These are phyloP conservation scores for Hirtodrosophila cameraria DNA, from an alignment of 2,888 invertebrate genomes.

Conservation along the genomic window DNA sequence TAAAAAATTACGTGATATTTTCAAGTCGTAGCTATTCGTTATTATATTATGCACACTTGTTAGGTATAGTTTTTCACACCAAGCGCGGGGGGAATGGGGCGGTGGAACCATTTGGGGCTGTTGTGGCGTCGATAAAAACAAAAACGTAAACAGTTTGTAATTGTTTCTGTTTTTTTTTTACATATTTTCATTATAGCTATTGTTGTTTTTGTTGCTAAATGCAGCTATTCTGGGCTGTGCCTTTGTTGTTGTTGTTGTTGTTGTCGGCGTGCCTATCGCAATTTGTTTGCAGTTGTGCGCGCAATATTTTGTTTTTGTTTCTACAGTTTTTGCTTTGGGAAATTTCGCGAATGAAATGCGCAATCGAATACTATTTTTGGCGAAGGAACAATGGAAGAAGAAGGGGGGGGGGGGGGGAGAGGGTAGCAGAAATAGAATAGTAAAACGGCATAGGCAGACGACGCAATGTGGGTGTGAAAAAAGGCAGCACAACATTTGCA, in stretches of 20 bases:
- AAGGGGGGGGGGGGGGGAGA: background rate
- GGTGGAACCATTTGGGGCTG: conserved; percentile 13
- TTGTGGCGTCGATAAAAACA: conserved; percentile 42
- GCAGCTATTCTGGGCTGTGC: conserved; percentile 46
- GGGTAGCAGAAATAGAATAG: conserved; percentile 1
- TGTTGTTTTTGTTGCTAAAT: conserved; percentile 32
- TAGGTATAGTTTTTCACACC: conserved; percentile 59
- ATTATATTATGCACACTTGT: conserved; percentile 5
- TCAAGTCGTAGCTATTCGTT: conserved; percentile 2
- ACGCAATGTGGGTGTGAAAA: conserved; percentile 41
- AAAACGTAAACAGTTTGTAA: conserved; percentile 47
- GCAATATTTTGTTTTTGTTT: conserved; percentile 21
- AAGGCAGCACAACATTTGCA: conserved; percentile 29
- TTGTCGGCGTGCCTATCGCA: conserved; percentile 71
- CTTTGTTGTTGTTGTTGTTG: no score
- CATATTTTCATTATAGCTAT: conserved; percentile 16
- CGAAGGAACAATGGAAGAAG: conserved; percentile 2
- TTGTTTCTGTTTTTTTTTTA: conserved; percentile 29
- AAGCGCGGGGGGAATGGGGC: conserved; percentile 14
- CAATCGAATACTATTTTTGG: conserved; percentile 13
- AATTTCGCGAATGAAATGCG: conserved; percentile 38
- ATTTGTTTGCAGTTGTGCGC: conserved; percentile 68
- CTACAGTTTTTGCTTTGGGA: conserved; percentile 13
- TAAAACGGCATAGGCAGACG: conserved; percentile 1
- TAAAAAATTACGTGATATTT: conserved; percentile 13